These are phyloP conservation scores for Caranx ignobilis DNA, from an alignment of 2,113 vertebrate genomes.

Conservation along the genomic window DNA sequence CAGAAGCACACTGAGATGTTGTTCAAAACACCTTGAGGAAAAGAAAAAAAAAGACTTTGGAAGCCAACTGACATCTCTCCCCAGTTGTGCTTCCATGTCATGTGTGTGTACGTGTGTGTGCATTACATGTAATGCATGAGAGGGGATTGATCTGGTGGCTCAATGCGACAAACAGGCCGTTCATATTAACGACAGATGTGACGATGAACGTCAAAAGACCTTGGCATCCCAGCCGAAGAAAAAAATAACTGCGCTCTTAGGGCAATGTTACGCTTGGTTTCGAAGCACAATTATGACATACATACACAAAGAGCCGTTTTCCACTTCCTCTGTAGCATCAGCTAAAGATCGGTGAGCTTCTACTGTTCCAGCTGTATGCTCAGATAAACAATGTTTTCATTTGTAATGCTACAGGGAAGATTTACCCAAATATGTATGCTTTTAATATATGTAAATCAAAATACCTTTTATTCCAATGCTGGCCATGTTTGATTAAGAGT, in stretches of 20 bases:
- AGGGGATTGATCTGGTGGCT: slow-evolving; percentile 53
- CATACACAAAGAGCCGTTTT: slow-evolving; percentile 12
- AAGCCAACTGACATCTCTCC: slow-evolving; percentile 57
- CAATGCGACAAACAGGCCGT: slow-evolving; percentile 63
- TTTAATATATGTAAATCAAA: neutral
- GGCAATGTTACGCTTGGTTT: slow-evolving; percentile 49
- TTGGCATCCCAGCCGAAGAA: slow-evolving; percentile 61
- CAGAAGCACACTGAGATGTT: slow-evolving; percentile 61
- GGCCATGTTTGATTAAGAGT: neutral
- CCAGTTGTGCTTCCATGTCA: slow-evolving; percentile 40
- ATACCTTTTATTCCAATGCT: neutral
- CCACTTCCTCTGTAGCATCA: slow-evolving; percentile 10
- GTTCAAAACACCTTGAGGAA: slow-evolving; percentile 74
- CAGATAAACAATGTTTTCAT: neutral
- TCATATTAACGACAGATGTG: slow-evolving; percentile 62
- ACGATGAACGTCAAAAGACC: slow-evolving; percentile 35
- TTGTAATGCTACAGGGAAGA: slow-evolving; percentile 14
- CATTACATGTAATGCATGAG: slow-evolving; percentile 40
- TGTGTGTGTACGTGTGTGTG: slow-evolving; percentile 31
- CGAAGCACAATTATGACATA: slow-evolving; percentile 35
- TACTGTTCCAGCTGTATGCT: neutral
- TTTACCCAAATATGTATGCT: neutral
- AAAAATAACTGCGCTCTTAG: slow-evolving; percentile 29
- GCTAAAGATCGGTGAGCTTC: slow-evolving; percentile 21
- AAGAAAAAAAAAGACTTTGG: slow-evolving; percentile 55